Conservation (phyloP, 2,797 vertebrate genomes). For the Avahi laniger region DNA sequence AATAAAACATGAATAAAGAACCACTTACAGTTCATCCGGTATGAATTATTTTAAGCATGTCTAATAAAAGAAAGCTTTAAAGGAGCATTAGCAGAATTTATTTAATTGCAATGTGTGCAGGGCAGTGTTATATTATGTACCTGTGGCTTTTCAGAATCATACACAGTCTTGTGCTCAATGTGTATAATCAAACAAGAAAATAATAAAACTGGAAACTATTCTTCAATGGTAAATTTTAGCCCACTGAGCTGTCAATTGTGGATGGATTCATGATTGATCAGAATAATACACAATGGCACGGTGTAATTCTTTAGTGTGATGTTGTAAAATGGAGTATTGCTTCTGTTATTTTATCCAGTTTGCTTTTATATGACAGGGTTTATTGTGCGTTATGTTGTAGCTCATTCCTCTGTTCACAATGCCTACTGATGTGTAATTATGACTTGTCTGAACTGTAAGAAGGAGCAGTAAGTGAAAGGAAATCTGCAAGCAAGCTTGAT, state of each 20-base stretch:
- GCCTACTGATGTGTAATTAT: constrained; percentile 97
- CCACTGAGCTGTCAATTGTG: constrained; percentile 86
- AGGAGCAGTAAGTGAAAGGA: constrained; percentile 92
- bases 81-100: constrained; percentile 80
- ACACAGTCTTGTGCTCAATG: constrained; percentile 71
- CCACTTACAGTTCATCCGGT: constrained; percentile 71
- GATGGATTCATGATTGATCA: constrained; percentile 90
- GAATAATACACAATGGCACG: constrained; percentile 88
- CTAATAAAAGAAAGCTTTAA: constrained; percentile 78
- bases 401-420: constrained; percentile 92
- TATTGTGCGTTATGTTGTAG: constrained; percentile 95
- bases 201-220: constrained; percentile 83
- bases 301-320: constrained; percentile 91
- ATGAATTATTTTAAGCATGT: constrained; percentile 80
- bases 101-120: constrained; percentile 81
- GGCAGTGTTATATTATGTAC: constrained; percentile 81
- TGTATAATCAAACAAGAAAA: constrained; percentile 82
- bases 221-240: constrained; percentile 85
- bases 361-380: constrained; percentile 96
- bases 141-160: constrained; percentile 79
- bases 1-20: constrained; percentile 85
- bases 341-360: constrained; percentile 96
- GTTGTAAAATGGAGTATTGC: constrained; percentile 94
- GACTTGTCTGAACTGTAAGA: constrained; percentile 93
- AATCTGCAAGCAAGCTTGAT: constrained; percentile 93